These are phyloP conservation scores for Romanogobio albipinnatus DNA, from an alignment of 2,113 vertebrate genomes.

Conservation along the genomic window DNA sequence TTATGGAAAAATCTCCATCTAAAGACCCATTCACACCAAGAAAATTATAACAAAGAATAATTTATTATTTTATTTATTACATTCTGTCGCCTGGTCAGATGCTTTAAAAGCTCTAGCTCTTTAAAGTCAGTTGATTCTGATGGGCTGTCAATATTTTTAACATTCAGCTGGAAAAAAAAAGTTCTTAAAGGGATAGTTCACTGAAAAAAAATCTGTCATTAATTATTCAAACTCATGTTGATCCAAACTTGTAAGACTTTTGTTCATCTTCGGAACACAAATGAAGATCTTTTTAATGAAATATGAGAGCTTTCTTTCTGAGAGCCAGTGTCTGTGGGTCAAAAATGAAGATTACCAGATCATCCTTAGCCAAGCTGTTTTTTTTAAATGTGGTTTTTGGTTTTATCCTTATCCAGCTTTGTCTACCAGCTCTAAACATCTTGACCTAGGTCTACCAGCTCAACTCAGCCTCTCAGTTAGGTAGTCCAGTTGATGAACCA, in stretches of 20 bases:
- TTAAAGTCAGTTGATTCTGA: background rate
- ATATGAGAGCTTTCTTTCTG: too few relatives aligned
- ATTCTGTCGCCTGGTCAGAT: background rate
- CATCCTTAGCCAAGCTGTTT: background rate
- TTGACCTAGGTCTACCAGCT: background rate
- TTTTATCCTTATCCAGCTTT: background rate
- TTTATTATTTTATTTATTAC: background rate
- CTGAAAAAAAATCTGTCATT: too few relatives aligned
- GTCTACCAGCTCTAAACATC: background rate
- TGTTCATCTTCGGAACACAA: too few relatives aligned
- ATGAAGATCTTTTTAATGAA: too few relatives aligned
- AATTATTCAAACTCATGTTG: too few relatives aligned
- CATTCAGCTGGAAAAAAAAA: background rate
- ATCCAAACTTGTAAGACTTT: too few relatives aligned
- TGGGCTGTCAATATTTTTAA: background rate
- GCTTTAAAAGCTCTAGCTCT: background rate
- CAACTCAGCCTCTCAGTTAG: background rate
- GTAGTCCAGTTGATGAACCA: background rate
- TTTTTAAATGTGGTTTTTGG: background rate
- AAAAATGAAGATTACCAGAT: background rate
- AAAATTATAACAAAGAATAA: background rate
- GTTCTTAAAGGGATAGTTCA: background rate
- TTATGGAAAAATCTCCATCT: slow-evolving; percentile 59
- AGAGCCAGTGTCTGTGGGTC: background rate
- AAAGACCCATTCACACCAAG: slow-evolving; percentile 1